Base-by-base conservation (phyloP, 1,140 invertebrate species). In the Drosophila quadrilineata region DNA sequence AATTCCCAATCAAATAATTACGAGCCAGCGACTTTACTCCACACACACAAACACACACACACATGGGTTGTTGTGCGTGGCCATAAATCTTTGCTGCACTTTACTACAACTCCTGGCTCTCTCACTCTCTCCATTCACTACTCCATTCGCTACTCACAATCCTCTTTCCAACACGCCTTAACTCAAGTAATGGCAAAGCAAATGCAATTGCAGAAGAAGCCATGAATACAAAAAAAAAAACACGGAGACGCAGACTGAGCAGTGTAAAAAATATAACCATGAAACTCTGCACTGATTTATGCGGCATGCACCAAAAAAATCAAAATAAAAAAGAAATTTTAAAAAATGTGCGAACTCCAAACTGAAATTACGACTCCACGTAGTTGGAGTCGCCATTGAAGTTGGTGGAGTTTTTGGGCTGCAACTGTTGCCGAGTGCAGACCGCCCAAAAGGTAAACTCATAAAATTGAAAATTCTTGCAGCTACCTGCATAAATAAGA, bases 391-490 rank as follows among this genome's bases (percentile, higher is more conserved):
- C n/a, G n/a, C n/a, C n/a, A n/a, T n/a, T n/a, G n/a, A 54, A 65
- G 45, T 58, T 64, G 26, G 31, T 12, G 17, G 29, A 24, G 36
- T 40, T 43, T 54, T 26, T 22, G 9, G 17, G 33, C 46, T 62
- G 41, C 58, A 48, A 36, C 56, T 33, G 45, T 28, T 29, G 12
- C 58, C 49, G 19, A 29, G 29, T 38, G 41, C 26, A 49, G 65
- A 38, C 67, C 35, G 53, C 45, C 66, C 59, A 49, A 50, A 62
- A 62, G 56, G 71, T 71, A 74, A 74, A 74, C 71, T 71, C 66
- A 73, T 73, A 65, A 73, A 73, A 73, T 74, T 74, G 68, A 74
- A 71, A 74, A 71, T 71, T 71, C 66, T 69, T 73, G 70, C 65
- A 69, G 65, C 56, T 64, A 58, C 58, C 67, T 60, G 56, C 29